Conservation (phyloP, 2,888 invertebrate genomes). For the Parochlus steinenii region DNA sequence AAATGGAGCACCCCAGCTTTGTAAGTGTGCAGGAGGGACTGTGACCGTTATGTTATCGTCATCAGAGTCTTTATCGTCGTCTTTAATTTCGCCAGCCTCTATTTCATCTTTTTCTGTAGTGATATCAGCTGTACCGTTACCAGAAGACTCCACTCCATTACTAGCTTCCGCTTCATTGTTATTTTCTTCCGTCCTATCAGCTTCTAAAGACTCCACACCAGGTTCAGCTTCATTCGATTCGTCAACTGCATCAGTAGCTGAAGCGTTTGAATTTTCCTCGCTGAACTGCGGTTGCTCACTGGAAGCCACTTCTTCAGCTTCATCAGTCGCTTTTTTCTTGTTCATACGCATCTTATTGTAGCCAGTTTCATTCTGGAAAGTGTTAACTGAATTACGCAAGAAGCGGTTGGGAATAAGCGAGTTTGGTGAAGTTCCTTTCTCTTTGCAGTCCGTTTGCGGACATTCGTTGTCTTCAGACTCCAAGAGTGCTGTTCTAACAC, state of each 20-base stretch:
- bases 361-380: slow-evolving; percentile 84
- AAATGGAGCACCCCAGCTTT: slow-evolving; percentile 17
- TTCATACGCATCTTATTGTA: slow-evolving; percentile 41
- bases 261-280: neutral
- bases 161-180: neutral
- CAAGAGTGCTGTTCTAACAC: slow-evolving; percentile 70
- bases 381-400: slow-evolving; percentile 71
- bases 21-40: slow-evolving; percentile 31
- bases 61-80: slow-evolving; percentile 17
- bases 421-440: slow-evolving; percentile 82
- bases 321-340: neutral
- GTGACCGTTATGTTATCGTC: slow-evolving; percentile 42
- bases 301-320: slow-evolving; percentile 1
- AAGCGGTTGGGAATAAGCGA: slow-evolving; percentile 87
- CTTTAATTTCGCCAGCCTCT: neutral
- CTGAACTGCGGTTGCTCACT: neutral
- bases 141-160: neutral
- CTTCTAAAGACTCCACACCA: neutral
- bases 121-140: neutral
- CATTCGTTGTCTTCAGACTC: slow-evolving; percentile 93
- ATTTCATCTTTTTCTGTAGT: neutral
- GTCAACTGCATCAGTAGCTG: neutral
- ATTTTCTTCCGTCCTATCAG: neutral
- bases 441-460: slow-evolving; percentile 66
- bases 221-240: neutral